Percentiles rank a stretch among this genome's conserved stretches.
Conservation (phyloP, 2,888 invertebrate species). For the Idaea dimidiata region DNA sequence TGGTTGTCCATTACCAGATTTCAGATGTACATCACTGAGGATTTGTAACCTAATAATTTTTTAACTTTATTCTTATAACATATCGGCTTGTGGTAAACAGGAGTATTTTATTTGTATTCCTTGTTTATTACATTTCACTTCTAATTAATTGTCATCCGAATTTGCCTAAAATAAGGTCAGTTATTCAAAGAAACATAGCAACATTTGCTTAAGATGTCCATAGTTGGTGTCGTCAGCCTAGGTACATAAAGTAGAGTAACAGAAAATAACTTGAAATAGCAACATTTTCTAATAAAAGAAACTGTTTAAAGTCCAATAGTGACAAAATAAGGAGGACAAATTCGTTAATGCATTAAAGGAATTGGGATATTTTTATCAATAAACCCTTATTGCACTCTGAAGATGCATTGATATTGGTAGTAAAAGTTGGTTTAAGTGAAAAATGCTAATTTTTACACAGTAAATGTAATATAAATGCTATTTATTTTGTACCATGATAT, state of each 20-base stretch:
- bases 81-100: too few species aligned
- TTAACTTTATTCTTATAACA: too few species aligned
- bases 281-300: constrained; percentile 3
- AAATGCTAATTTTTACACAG: constrained; percentile 2
- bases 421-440: constrained; percentile 3
- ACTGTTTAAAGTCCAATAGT: constrained; percentile 1
- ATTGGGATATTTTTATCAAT: constrained; percentile 2
- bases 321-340: constrained; percentile 2
- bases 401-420: constrained; percentile 4
- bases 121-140: too few species aligned
- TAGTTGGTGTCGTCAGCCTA: too few species aligned
- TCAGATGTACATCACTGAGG: too few species aligned
- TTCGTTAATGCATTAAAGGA: constrained; percentile 1
- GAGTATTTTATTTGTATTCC: too few species aligned
- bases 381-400: constrained; percentile 2
- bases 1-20: too few species aligned
- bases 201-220: too few species aligned
- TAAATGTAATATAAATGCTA: constrained; percentile 4
- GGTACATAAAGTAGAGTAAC: constrained; percentile 4
- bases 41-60: too few species aligned
- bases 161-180: too few species aligned
- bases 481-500: constrained; percentile 4
- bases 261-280: constrained; percentile 4
- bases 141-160: too few species aligned
- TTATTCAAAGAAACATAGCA: too few species aligned